A percentile compares a stretch with the other conserved stretches of the same genome.
These are phyloP conservation scores for Eulemur mongoz DNA, from an alignment of 2,797 vertebrate species.

Conservation along the genomic window DNA sequence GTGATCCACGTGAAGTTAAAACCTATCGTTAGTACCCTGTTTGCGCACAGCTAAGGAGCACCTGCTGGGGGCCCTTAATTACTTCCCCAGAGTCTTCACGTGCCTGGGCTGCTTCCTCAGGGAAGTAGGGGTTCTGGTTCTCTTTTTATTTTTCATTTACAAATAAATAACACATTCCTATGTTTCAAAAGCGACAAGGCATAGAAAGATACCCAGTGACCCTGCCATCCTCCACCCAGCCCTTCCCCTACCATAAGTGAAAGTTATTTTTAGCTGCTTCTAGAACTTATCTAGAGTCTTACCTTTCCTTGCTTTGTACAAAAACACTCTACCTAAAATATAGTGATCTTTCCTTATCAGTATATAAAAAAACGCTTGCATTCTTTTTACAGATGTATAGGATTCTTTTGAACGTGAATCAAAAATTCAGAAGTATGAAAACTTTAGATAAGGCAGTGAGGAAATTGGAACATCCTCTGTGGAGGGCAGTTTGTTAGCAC, in stretches of 20 bases:
- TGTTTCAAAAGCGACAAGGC: background rate
- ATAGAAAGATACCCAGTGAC: no score
- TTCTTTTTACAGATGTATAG: background rate
- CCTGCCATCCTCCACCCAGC: no score
- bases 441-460: background rate
- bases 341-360: background rate
- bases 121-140: background rate
- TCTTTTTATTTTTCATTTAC: background rate
- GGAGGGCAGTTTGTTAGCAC: background rate
- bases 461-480: accelerated
- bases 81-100: no score
- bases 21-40: background rate
- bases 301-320: background rate
- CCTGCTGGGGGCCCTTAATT: background rate
- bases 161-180: background rate
- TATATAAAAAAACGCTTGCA: background rate
- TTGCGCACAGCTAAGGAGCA: no score
- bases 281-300: background rate
- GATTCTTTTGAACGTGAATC: no score
- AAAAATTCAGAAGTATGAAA: background rate
- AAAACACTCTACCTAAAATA: background rate
- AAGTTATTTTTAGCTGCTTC: background rate
- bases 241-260: background rate
- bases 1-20: background rate
- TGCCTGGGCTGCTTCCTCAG: background rate